Evolutionary conservation across 23 tunicate species (phyloP), one percentile per base, ranked within the genome.

Genomic region (Diplosoma virens): DNA sequence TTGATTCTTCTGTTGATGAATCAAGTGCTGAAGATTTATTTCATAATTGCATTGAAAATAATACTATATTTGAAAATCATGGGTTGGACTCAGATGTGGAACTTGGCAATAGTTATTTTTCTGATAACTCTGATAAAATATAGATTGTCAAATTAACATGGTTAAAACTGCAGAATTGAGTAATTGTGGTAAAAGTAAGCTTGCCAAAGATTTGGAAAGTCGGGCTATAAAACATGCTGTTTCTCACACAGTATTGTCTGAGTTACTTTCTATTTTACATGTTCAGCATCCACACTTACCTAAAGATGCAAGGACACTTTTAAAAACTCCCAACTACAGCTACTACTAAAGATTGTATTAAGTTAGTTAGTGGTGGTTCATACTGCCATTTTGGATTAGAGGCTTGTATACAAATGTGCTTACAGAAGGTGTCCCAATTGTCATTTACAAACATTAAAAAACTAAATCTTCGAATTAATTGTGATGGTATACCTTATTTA

Each of bases 401-500:
- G 20, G 29, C 14, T 25, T 34, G 36, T 28, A 26, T 63, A n/a
- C 9, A 7, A 6, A 16, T 6, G 16, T 25, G 14, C 14, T 25
- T 26, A 3, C 11, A 30, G 9, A 16, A 63, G 5, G 3, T 6
- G 9, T 20, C 70, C 4, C 3, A 7, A 4, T 6, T 25, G 9
- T 30, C n/a, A 5, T 11, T 7, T 5, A 26, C n/a, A n/a, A n/a
- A 28, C 5, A 3, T 14, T 25, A 27, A 28, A 25, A 3, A 14
- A 14, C 9, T 63, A 5, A 63, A 6, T 3, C 6, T 63, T 14
- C 34, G 29, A 63, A 6, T 63, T 14, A 25, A 28, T 63, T 4
- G 14, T 4, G 70, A 63, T 63, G 70, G 70, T 25, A 4, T 63
- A 28, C 70, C 70, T 6, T 63, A 25, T 63, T 25, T 63, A 63